These are phyloP conservation scores for Charanyca ferruginea DNA, from an alignment of 2,888 invertebrate genomes.

Conservation along the genomic window DNA sequence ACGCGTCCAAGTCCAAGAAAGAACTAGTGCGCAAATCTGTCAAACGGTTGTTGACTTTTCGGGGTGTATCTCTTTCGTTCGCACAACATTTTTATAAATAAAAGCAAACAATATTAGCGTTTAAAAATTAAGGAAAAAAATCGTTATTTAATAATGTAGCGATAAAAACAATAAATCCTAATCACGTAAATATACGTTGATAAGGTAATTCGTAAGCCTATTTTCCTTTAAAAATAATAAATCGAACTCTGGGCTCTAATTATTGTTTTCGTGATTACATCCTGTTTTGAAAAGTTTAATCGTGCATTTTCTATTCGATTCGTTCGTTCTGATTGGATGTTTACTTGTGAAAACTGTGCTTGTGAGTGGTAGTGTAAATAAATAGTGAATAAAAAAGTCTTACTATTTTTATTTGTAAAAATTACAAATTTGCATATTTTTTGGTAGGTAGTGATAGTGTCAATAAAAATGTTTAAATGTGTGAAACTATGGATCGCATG, in stretches of 20 bases:
- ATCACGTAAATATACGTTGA: conserved; percentile 30
- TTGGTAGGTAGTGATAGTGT: conserved; percentile 58
- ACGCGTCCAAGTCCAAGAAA: conserved; percentile 65
- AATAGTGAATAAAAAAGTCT: conserved; percentile 22
- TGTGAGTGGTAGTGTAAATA: conserved; percentile 47
- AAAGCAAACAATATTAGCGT: conserved; percentile 28
- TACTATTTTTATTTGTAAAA: conserved; percentile 1
- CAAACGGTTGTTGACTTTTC: conserved; percentile 89
- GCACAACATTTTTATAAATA: conserved; percentile 47
- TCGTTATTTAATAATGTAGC: conserved; percentile 38
- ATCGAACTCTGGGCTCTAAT: conserved; percentile 55
- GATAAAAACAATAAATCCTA: conserved; percentile 35
- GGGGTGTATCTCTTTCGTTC: conserved; percentile 69
- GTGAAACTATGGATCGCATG: conserved; percentile 71
- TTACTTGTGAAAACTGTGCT: conserved; percentile 60
- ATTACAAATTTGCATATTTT: background rate
- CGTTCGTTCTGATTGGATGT: conserved; percentile 55
- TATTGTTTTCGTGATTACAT: conserved; percentile 74
- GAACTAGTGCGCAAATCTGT: conserved; percentile 70
- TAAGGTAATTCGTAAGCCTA: conserved; percentile 20
- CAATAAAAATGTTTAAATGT: conserved; percentile 47
- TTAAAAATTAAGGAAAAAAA: conserved; percentile 28
- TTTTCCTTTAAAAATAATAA: conserved; percentile 55
- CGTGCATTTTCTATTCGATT: conserved; percentile 62
- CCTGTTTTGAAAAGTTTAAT: conserved; percentile 72